A percentile compares a stretch with the other conserved stretches of the same genome.
These are phyloP conservation scores for Rhinatrema bivittatum DNA, from an alignment of 2,797 vertebrate genomes.

Conservation along the genomic window DNA sequence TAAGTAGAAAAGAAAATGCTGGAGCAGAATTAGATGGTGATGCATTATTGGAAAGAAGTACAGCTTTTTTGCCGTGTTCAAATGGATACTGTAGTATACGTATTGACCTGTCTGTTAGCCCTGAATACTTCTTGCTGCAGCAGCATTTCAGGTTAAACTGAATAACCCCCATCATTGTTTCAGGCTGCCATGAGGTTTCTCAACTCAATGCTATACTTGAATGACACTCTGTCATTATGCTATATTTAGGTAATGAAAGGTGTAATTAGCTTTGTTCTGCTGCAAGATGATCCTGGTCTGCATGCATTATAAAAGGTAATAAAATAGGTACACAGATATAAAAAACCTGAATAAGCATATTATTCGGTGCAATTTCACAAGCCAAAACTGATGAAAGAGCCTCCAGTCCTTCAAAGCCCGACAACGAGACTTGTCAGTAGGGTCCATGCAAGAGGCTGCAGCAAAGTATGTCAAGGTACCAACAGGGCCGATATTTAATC, in stretches of 20 bases:
- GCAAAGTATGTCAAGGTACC: slow-evolving; percentile 26
- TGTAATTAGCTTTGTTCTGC: slow-evolving; percentile 68
- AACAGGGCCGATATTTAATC: slow-evolving; percentile 37
- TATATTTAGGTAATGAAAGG: slow-evolving; percentile 62
- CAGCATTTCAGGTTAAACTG: slow-evolving; percentile 32
- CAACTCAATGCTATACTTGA: slow-evolving; percentile 55
- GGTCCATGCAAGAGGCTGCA: slow-evolving; percentile 17
- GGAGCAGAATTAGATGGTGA: slow-evolving; percentile 1
- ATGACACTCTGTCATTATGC: slow-evolving; percentile 64
- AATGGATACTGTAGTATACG: slow-evolving; percentile 28
- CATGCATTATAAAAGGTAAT: slow-evolving; percentile 58
- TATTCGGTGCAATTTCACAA: slow-evolving; percentile 39
- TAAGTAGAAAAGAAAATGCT: neutral
- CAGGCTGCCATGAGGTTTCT: slow-evolving; percentile 52
- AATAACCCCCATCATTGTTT: slow-evolving; percentile 48
- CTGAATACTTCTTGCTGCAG: slow-evolving; percentile 7
- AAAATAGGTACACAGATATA: slow-evolving; percentile 57
- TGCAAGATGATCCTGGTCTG: slow-evolving; percentile 50
- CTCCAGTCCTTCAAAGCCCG: slow-evolving; percentile 32
- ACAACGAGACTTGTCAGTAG: slow-evolving; percentile 23
- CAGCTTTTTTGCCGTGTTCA: slow-evolving; percentile 5
- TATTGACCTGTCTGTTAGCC: slow-evolving; percentile 33
- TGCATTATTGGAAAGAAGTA: slow-evolving; percentile 6
- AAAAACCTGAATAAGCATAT: slow-evolving; percentile 54
- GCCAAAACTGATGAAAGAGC: slow-evolving; percentile 44